Conservation (phyloP, 2,113 vertebrate genomes). For the Spilogale gracilis region DNA sequence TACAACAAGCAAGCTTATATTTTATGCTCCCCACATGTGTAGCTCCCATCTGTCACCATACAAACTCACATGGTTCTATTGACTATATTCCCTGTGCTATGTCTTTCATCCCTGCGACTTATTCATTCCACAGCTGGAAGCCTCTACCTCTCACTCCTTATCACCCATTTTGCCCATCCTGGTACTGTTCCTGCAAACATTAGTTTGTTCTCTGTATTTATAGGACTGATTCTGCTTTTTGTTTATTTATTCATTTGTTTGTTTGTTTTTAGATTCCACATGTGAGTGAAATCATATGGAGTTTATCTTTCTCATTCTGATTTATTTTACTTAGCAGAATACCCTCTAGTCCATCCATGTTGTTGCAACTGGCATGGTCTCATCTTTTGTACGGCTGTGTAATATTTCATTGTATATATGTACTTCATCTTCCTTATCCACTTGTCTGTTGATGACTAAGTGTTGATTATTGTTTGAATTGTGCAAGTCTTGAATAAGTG, state of each 20-base stretch:
- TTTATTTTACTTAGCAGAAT: not conserved
- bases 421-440: not conserved
- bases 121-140: not conserved
- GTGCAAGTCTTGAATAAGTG: not conserved
- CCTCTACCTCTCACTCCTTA: not conserved
- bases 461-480: not conserved
- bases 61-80: not conserved
- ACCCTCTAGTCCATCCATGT: not conserved
- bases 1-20: not conserved
- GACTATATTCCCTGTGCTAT: not conserved
- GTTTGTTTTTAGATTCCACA: not conserved
- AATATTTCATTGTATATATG: not conserved
- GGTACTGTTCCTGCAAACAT: not conserved
- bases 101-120: not conserved
- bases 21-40: not conserved
- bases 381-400: not conserved
- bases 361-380: not conserved
- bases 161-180: not conserved
- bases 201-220: not conserved
- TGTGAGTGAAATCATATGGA: not conserved
- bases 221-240: not conserved
- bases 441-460: not conserved
- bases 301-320: not conserved
- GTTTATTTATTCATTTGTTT: not conserved
- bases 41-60: not conserved